Base-by-base conservation (phyloP, 1,140 invertebrate species). In the Drosophila orosa region DNA sequence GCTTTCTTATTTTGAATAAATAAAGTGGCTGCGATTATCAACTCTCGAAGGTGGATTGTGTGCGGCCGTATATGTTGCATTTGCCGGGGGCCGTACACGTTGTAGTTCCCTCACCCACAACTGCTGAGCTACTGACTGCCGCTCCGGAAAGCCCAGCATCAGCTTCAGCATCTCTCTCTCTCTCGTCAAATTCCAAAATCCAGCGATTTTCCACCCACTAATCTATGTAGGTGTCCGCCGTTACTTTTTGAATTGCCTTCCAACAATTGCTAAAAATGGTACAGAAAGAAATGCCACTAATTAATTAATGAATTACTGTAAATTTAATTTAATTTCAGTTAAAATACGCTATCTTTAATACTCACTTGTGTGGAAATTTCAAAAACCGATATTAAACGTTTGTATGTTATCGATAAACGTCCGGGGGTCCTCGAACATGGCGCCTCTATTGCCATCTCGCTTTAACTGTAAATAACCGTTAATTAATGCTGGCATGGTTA, bases 91-190 rank as follows among this genome's bases (percentile, higher is more conserved):
- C 47, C 66, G 62, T 55, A 12, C 19, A 47, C 40, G 63, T 57
- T 71, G 33, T 71, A 58, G 27, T 72, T 48, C 66, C 67, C 66
- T 71, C 68, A 58, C 68, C 66, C 42, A 72, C 52, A 72, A 48
- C 45, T 71, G 33, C 27, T 71, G 33, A 63, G 48, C 50, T 35
- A 69, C 65, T 69, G 19, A 68, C 13, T 68, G 17, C 24, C 24
- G 65, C 65, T 68, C 65, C 61, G 44, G 47, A 66, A 25, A 22
- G 29, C 35, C 19, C 31, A 54, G 50, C 50, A 54, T 54, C 60
- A 40, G 50, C 50, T 35, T 54, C 60, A 40, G 33, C 58, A 40
- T 62, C 19, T 62, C 52, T 58, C 39, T 47, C 45, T 59, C 57
- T 61, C 45, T 61, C 35, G 35, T 45, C 29, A 44, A 10, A 13